Conservation (phyloP, 2,888 invertebrate genomes). For the Ferrisia virgata region DNA sequence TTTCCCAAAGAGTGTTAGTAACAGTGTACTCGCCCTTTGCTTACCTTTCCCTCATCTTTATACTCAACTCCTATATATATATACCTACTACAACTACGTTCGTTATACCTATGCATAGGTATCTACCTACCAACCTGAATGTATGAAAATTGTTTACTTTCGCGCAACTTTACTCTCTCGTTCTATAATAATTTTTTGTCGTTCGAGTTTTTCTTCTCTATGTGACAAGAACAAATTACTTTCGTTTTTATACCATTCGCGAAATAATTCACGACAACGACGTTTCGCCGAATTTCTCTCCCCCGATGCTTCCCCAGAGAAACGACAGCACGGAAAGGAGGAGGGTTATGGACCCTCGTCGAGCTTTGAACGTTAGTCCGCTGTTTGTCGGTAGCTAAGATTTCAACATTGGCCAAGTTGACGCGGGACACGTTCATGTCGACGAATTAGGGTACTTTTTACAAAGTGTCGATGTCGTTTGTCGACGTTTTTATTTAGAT, state of each 20-base stretch:
- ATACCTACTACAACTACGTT: too few relatives aligned
- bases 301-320: not conserved
- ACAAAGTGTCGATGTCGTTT: not conserved
- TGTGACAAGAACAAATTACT: conserved; percentile 15
- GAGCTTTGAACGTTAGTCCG: not conserved
- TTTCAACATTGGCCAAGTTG: not conserved
- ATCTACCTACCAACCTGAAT: not conserved
- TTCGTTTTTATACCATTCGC: not conserved
- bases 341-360: too few relatives aligned
- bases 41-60: too few relatives aligned
- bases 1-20: not conserved
- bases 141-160: not conserved
- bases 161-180: not conserved
- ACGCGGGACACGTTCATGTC: not conserved
- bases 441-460: not conserved
- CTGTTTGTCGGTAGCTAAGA: too few relatives aligned
- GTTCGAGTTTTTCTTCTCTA: not conserved
- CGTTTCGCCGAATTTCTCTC: not conserved
- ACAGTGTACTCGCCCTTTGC: too few relatives aligned
- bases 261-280: not conserved
- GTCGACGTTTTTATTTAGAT: conserved; percentile 17
- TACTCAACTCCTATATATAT: too few relatives aligned
- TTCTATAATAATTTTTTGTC: conserved; percentile 5
- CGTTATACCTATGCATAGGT: not conserved
- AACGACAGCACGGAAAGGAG: too few relatives aligned